Base-by-base conservation (phyloP, 2,888 invertebrate genomes). In the Gasteruption jaculator region DNA sequence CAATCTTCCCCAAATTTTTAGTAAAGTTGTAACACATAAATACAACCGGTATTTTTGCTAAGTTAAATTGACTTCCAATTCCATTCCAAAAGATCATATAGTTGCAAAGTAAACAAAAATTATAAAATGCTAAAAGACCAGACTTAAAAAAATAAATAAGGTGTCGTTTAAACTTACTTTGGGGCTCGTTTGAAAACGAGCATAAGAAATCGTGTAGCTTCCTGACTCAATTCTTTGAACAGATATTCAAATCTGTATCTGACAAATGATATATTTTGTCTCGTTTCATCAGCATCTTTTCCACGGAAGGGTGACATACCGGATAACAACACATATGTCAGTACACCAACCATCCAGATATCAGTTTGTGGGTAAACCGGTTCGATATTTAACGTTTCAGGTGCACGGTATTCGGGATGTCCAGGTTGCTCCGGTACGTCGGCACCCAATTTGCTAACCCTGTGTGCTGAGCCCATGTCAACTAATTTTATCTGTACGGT, bases 111-210 rank as follows among this genome's bases (percentile, higher is more conserved):
- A 33, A 15, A 5, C 14, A 30, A 15, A 21, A 30, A 25, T 32
- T n/a, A 10, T 31, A 1, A 18, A 40, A n/a, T 15, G 20, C 16
- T 27, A 3, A 22, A 4, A 2, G 1, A 31, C 27, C 6, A 18
- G 14, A n/a, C n/a, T n/a, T 8, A 19, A 27, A 14, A 21, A 12
- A n/a, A 15, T 18, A n/a, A n/a, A n/a, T n/a, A n/a, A n/a, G n/a
- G n/a, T n/a, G n/a, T n/a, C n/a, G n/a, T 30, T 5, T 11, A 32
- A 37, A 46, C 56, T 75, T 75, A 91, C 88, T 85, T 82, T 21
- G 97, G 94, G 51, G 90, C 85, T 58, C 92, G 84, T 75, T 96
- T 96, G 75, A 99, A 91, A 48, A 95, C 76, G 68, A 91, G 85
- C 88, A 94, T 95, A 53, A 97, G 81, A 77, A 99, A 97, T 57